A percentile compares a stretch with the other conserved stretches of the same genome.
phyloP scores from a whole-genome alignment of 1,140 invertebrate genomes.

The Penaeus vannamei region DNA sequence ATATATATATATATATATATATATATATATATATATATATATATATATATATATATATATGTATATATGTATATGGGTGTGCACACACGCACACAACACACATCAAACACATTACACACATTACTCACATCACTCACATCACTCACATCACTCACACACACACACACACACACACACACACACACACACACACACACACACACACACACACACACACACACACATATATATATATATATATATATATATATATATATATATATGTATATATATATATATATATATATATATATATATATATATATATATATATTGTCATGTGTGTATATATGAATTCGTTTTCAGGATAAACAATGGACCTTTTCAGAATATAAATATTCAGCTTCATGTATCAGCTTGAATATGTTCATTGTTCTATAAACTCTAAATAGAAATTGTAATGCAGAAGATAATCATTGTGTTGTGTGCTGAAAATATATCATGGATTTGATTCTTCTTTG shows the following conservation, averaged over 20 bases:
- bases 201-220: neutral
- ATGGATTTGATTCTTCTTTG: too few species aligned
- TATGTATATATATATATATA: neutral
- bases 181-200: neutral
- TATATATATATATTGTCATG: too few species aligned
- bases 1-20: neutral
- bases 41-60: neutral
- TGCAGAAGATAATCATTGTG: too few species aligned
- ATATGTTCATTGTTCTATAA: too few species aligned
- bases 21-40: neutral
- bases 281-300: neutral
- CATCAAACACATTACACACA: neutral
- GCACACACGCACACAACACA: neutral
- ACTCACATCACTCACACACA: neutral
- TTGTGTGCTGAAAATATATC: too few species aligned
- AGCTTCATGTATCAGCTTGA: too few species aligned
- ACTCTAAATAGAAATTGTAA: too few species aligned
- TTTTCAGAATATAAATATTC: too few species aligned
- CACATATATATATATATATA: conserved; percentile 16
- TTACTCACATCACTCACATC: too few species aligned
- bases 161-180: neutral
- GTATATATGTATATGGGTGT: neutral
- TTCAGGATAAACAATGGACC: too few species aligned
- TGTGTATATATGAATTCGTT: too few species aligned
- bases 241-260: neutral